Conservation (phyloP, 2,888 invertebrate genomes). For the Biston stratarius region DNA sequence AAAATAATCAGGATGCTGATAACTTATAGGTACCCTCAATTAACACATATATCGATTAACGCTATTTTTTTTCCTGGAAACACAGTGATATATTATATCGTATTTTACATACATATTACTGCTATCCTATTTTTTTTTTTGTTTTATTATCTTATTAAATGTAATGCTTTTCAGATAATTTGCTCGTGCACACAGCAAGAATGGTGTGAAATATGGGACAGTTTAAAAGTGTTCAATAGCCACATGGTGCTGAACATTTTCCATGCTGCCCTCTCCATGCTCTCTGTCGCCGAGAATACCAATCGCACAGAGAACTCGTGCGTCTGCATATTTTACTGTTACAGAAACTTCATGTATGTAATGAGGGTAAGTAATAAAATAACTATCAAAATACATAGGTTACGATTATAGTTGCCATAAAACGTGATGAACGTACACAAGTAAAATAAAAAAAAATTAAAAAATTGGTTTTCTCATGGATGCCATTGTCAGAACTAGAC, state of each 20-base stretch:
- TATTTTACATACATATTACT: no score
- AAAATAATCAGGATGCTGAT: no score
- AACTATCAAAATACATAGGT: not conserved
- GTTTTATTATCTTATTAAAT: not conserved
- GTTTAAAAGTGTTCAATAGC: conserved; percentile 55
- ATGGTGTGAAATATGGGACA: conserved; percentile 73
- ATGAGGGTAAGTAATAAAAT: conserved; percentile 61
- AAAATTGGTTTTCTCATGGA: no score
- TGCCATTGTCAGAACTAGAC: no score
- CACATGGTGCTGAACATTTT: conserved; percentile 56
- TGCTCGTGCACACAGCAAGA: conserved; percentile 66
- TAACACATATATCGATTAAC: no score
- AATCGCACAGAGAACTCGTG: conserved; percentile 60
- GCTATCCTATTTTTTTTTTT: not conserved
- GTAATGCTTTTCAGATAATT: conserved; percentile 62
- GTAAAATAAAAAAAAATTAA: no score
- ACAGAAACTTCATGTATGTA: conserved; percentile 64
- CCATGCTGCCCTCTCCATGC: conserved; percentile 58
- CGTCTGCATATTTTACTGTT: conserved; percentile 69
- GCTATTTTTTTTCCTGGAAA: no score
- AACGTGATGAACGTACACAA: no score
- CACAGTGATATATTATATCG: no score
- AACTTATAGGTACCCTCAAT: no score
- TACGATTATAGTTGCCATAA: no score
- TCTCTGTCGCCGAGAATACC: conserved; percentile 57